Percentiles rank a stretch among this genome's conserved stretches.
Conservation (phyloP, 2,797 vertebrate species). For the Peromyscus nudipes region DNA sequence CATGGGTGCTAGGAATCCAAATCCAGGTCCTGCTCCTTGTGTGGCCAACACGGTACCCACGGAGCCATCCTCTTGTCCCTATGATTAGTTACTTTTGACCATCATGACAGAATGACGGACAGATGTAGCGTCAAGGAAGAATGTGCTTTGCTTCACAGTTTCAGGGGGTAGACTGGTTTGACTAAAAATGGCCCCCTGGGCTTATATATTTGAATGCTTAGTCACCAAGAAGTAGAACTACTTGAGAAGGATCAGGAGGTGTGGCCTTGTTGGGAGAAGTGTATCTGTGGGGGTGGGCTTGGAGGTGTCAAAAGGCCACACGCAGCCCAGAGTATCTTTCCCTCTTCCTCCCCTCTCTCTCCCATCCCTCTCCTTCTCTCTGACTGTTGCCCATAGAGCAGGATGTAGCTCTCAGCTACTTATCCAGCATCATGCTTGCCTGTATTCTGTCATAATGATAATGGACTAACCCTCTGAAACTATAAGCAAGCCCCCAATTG, state of each 20-base stretch:
- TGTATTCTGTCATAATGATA: neutral
- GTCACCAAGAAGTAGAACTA: neutral
- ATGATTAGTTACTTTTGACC: neutral
- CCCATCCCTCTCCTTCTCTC: neutral
- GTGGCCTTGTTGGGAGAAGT: neutral
- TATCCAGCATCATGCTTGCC: neutral
- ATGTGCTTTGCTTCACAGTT: neutral
- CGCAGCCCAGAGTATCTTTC: neutral
- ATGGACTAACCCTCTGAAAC: neutral
- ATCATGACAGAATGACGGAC: neutral
- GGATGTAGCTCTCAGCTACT: neutral
- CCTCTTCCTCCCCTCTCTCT: rapidly evolving
- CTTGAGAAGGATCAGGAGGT: neutral
- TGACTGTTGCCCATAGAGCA: neutral
- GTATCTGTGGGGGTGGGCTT: neutral
- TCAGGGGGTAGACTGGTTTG: neutral
- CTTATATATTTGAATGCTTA: neutral
- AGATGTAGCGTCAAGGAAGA: neutral
- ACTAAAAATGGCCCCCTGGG: no score
- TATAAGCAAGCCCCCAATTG: neutral
- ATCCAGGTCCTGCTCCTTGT: neutral
- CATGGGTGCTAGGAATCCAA: neutral
- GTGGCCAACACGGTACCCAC: neutral
- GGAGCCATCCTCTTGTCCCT: neutral
- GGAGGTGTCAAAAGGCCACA: neutral